A percentile compares a stretch with the other conserved stretches of the same genome.
Evolutionary conservation across 2,113 vertebrate species (phyloP).

Genomic region (Gorsachius goisagi): DNA sequence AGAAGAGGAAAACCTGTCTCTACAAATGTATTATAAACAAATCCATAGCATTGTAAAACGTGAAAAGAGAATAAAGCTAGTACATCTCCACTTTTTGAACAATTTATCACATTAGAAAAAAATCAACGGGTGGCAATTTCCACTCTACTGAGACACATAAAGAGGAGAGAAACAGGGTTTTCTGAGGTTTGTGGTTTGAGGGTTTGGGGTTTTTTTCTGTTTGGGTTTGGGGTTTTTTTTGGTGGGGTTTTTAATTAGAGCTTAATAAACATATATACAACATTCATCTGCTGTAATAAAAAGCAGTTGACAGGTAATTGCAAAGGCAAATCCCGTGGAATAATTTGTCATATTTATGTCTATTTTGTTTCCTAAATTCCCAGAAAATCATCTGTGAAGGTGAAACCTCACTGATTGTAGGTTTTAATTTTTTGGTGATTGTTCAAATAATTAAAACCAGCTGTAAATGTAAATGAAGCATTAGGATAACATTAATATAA

Average conservation of each 20-base stretch:
- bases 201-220: rapidly evolving
- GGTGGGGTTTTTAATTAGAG: not conserved
- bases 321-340: not conserved
- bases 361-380: not conserved
- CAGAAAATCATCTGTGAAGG: not conserved
- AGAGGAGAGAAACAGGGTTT: not conserved
- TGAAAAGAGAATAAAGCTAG: not conserved
- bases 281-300: not conserved
- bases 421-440: not conserved
- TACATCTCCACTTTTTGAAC: not conserved
- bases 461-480: not conserved
- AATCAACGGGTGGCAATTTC: not conserved
- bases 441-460: conserved; percentile 9
- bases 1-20: not conserved
- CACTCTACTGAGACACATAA: not conserved
- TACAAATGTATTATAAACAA: not conserved
- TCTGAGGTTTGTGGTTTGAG: rapidly evolving
- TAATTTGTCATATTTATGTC: not conserved
- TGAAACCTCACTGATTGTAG: not conserved
- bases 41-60: not conserved
- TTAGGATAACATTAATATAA: conserved; percentile 1
- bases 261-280: not conserved
- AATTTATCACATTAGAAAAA: not conserved
- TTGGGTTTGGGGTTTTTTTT: not conserved
- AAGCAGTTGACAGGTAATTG: not conserved